Conservation (phyloP, 2,888 invertebrate species). For the Heliconius sara region DNA sequence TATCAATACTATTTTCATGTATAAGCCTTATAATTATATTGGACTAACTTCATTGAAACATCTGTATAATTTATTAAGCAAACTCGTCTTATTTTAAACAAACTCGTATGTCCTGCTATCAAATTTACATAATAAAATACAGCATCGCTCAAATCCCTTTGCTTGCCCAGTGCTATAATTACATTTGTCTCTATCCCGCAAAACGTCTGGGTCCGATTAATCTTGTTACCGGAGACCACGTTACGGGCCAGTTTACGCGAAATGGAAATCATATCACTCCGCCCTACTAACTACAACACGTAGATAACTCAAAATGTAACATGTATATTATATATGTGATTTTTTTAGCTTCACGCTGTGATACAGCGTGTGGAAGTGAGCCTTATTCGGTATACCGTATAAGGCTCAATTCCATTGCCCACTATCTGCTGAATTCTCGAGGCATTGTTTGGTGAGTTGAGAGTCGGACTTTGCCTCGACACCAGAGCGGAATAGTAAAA, state of each 20-base stretch:
- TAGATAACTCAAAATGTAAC: neutral
- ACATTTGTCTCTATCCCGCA: too few species aligned
- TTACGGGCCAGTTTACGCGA: slow-evolving; percentile 11
- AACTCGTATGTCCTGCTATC: neutral
- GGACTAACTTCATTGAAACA: too few species aligned
- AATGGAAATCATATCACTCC: neutral
- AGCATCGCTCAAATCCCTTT: neutral
- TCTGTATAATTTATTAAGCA: neutral
- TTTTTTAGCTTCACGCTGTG: neutral
- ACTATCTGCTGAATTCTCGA: neutral
- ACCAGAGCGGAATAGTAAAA: too few species aligned
- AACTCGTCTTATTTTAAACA: neutral
- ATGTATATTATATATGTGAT: neutral
- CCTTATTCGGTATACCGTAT: too few species aligned
- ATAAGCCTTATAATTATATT: too few species aligned
- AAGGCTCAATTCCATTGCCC: too few species aligned
- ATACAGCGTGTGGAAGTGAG: too few species aligned
- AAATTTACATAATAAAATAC: neutral
- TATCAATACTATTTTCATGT: too few species aligned
- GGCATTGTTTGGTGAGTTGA: neutral
- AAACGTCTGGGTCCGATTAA: slow-evolving; percentile 4
- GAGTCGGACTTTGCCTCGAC: too few species aligned
- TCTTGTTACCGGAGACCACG: neutral
- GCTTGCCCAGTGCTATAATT: neutral
- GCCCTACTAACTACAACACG: neutral